phyloP scores from a whole-genome alignment of 2,888 invertebrate species.

The Keiferia lycopersicella region DNA sequence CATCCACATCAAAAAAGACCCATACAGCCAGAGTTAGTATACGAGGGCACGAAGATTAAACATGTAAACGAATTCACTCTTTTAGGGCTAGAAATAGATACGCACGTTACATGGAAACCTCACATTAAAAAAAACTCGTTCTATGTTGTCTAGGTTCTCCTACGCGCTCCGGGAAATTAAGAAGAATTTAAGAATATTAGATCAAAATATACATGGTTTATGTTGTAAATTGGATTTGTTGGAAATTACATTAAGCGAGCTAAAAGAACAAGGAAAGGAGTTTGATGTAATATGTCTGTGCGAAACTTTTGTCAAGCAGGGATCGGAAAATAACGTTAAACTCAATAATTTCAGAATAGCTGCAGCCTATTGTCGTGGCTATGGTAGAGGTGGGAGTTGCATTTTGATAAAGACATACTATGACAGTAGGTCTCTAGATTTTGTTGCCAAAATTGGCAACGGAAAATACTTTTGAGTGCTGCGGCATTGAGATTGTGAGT shows the following conservation, averaged over 20 bases:
- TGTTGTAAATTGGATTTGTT: neutral
- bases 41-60: neutral
- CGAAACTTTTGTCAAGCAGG: neutral
- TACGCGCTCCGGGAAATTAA: neutral
- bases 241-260: neutral
- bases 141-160: neutral
- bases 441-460: neutral
- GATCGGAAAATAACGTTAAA: neutral
- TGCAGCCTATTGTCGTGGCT: neutral
- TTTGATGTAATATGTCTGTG: constrained; percentile 14
- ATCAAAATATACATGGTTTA: neutral
- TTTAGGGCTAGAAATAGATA: neutral
- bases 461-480: constrained; percentile 10
- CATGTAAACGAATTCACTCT: neutral
- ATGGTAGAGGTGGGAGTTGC: neutral
- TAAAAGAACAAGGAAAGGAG: neutral
- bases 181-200: neutral
- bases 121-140: neutral
- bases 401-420: constrained; percentile 1
- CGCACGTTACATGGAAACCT: neutral
- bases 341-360: neutral
- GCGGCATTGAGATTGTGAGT: constrained; percentile 4
- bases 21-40: neutral
- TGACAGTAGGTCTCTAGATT: neutral
- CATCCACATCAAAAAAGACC: neutral